Conservation (phyloP, 1,140 invertebrate species). For the Cylas formicarius region DNA sequence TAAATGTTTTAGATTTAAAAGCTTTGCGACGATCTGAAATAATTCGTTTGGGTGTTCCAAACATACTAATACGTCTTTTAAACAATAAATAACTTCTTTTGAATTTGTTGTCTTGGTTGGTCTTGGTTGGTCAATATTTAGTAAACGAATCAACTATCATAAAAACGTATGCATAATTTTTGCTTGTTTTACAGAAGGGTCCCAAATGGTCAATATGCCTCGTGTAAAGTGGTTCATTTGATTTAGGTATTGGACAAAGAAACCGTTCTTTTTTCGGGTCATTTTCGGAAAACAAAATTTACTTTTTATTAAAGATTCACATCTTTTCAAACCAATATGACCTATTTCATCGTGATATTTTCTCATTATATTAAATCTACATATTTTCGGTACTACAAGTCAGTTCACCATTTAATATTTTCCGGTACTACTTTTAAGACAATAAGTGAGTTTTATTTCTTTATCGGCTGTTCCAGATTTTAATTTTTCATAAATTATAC, state of each 20-base stretch:
- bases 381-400: slow-evolving; percentile 13
- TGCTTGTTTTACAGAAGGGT: slow-evolving; percentile 20
- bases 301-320: slow-evolving; percentile 5
- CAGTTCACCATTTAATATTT: neutral
- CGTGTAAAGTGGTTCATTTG: slow-evolving; percentile 8
- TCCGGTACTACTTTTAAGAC: neutral
- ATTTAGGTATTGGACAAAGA: slow-evolving; percentile 1
- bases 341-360: slow-evolving; percentile 21
- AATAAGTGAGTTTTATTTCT: neutral
- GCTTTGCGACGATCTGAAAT: slow-evolving; percentile 21
- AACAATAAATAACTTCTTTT: neutral
- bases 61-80: slow-evolving; percentile 2
- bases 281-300: slow-evolving; percentile 9
- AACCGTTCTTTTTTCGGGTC: slow-evolving; percentile 3
- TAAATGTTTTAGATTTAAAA: slow-evolving; percentile 15
- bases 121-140: slow-evolving; percentile 2
- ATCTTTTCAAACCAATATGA: slow-evolving; percentile 12
- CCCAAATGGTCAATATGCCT: slow-evolving; percentile 23
- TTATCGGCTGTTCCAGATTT: no score
- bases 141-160: slow-evolving; percentile 7
- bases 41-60: slow-evolving; percentile 12
- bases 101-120: slow-evolving; percentile 1
- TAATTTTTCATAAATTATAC: neutral
- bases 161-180: slow-evolving; percentile 12
- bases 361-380: slow-evolving; percentile 6